These are phyloP conservation scores for Caenorhabditis briggsae DNA, from an alignment of 1,140 invertebrate species.

Conservation along the genomic window DNA sequence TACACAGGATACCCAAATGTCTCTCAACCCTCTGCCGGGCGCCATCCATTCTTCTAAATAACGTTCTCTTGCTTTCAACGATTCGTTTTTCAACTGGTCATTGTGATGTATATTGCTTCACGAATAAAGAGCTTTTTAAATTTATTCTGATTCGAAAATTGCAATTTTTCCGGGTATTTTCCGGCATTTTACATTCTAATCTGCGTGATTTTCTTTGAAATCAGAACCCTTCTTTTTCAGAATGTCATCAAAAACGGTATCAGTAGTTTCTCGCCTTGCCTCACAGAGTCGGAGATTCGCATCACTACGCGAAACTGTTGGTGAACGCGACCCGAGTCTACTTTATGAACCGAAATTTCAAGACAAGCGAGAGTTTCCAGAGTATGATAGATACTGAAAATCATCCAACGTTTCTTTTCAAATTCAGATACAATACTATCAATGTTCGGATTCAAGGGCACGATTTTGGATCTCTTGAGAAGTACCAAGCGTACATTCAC, in stretches of 20 bases:
- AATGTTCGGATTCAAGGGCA: slow-evolving; percentile 74
- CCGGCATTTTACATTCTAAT: no score
- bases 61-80: not conserved
- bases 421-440: slow-evolving; percentile 62
- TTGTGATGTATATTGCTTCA: not conserved
- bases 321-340: slow-evolving; percentile 53
- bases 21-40: slow-evolving; percentile 36
- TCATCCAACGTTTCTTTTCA: not conserved
- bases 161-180: not conserved
- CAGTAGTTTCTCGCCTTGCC: not conserved
- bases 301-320: slow-evolving; percentile 61
- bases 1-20: slow-evolving; percentile 41
- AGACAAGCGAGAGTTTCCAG: slow-evolving; percentile 68
- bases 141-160: no score
- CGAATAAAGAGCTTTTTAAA: not conserved
- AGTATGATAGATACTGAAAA: slow-evolving; percentile 56
- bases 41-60: slow-evolving; percentile 43
- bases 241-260: not conserved
- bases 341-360: slow-evolving; percentile 65
- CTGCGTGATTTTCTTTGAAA: no score
- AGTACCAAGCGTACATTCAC: slow-evolving; percentile 74
- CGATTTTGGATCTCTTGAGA: slow-evolving; percentile 72
- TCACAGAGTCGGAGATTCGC: slow-evolving; percentile 40
- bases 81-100: slow-evolving; percentile 49
- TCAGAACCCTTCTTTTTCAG: not conserved